Evolutionary conservation across 2,113 vertebrate species (phyloP).

Genomic region (Porphyrio hochstetteri): DNA sequence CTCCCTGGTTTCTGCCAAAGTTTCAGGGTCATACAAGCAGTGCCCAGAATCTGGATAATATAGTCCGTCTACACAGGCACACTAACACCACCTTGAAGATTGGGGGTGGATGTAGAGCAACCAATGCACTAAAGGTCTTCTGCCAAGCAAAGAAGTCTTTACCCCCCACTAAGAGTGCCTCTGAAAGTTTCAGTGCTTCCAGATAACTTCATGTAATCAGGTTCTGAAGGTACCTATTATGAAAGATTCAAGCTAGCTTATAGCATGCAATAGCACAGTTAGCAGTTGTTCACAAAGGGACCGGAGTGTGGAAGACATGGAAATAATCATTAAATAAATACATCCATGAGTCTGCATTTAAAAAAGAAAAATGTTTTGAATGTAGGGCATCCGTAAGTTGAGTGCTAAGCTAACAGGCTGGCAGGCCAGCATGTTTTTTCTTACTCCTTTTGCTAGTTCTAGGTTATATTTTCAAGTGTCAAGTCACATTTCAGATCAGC

Average conservation of each 20-base stretch:
- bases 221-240: background rate
- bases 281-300: background rate
- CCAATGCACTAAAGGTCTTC: background rate
- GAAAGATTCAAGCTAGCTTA: background rate
- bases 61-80: background rate
- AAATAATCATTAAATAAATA: background rate
- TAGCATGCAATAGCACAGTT: background rate
- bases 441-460: background rate
- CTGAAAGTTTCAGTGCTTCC: background rate
- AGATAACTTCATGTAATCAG: background rate
- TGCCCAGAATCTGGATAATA: background rate
- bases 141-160: background rate
- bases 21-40: background rate
- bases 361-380: background rate
- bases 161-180: background rate
- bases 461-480: background rate
- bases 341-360: background rate
- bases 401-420: background rate
- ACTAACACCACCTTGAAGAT: background rate
- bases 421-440: background rate
- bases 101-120: background rate
- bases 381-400: background rate
- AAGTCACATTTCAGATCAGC: background rate
- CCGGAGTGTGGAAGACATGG: background rate
- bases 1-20: background rate